phyloP scores from a whole-genome alignment of 2,113 vertebrate species.

The Apodemus sylvaticus region DNA sequence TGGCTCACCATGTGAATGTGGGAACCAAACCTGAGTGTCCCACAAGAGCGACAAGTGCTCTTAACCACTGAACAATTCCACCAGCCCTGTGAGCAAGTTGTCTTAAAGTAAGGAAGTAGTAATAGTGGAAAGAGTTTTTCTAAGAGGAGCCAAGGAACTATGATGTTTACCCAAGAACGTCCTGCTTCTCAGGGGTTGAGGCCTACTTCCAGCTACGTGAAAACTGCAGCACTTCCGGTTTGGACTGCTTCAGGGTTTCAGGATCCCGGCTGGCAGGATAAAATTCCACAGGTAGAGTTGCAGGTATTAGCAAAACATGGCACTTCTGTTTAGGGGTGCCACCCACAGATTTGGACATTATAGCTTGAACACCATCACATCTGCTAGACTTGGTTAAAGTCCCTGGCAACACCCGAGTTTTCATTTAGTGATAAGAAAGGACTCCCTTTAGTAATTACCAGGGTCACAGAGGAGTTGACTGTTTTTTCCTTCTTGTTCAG shows the following conservation, averaged over 20 bases:
- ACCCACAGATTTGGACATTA: rapidly evolving
- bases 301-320: not conserved
- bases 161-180: not conserved
- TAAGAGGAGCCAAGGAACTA: not conserved
- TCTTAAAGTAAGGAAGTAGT: too few relatives aligned
- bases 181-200: not conserved
- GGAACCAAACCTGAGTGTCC: not conserved
- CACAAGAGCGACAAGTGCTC: not conserved
- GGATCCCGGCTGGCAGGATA: not conserved
- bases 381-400: not conserved
- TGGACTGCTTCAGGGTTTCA: not conserved
- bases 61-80: not conserved
- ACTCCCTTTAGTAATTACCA: not conserved
- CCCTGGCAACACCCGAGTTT: not conserved
- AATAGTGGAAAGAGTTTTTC: not conserved
- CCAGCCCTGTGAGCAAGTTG: not conserved
- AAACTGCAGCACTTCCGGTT: not conserved
- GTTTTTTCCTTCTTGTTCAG: not conserved
- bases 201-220: not conserved
- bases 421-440: not conserved
- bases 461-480: not conserved
- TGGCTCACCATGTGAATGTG: not conserved
- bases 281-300: not conserved
- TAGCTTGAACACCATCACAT: not conserved
- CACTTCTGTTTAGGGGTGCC: not conserved